phyloP scores from a whole-genome alignment of 2,888 invertebrate genomes.

The Polymixis flavicincta region DNA sequence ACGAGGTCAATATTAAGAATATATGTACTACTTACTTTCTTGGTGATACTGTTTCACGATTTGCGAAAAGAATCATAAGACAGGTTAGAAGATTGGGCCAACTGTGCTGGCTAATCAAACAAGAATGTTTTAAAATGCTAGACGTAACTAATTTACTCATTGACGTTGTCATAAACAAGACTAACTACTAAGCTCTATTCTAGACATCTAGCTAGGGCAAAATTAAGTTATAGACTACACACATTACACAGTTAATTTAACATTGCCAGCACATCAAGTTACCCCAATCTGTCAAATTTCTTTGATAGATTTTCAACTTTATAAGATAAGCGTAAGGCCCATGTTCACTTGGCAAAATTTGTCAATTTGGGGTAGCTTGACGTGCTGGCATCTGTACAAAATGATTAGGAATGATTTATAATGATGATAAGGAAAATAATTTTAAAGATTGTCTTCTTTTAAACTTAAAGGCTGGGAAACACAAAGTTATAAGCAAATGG shows the following conservation, averaged over 20 bases:
- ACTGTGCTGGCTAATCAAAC: background rate
- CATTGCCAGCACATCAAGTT: too few species aligned
- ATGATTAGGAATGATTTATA: background rate
- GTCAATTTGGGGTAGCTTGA: too few species aligned
- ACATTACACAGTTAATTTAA: slow-evolving; percentile 8
- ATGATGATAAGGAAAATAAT: slow-evolving; percentile 16
- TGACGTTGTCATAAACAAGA: slow-evolving; percentile 23
- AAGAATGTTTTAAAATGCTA: background rate
- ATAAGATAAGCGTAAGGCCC: too few species aligned
- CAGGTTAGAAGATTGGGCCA: background rate
- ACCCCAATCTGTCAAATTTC: too few species aligned
- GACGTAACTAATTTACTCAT: background rate
- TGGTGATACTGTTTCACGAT: background rate
- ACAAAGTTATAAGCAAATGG: slow-evolving; percentile 58
- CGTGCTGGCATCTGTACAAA: slow-evolving; percentile 7
- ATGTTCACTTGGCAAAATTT: too few species aligned
- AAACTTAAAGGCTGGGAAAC: slow-evolving; percentile 15
- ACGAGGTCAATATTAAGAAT: background rate
- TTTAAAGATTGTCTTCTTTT: slow-evolving; percentile 37
- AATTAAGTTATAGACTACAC: slow-evolving; percentile 7
- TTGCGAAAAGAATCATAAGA: background rate
- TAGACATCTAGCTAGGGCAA: background rate
- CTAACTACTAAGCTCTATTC: slow-evolving; percentile 22
- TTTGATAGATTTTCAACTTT: too few species aligned
- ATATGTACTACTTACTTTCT: background rate